Conservation (phyloP, 2,888 invertebrate genomes). For the Gymnoscelis rufifasciata region DNA sequence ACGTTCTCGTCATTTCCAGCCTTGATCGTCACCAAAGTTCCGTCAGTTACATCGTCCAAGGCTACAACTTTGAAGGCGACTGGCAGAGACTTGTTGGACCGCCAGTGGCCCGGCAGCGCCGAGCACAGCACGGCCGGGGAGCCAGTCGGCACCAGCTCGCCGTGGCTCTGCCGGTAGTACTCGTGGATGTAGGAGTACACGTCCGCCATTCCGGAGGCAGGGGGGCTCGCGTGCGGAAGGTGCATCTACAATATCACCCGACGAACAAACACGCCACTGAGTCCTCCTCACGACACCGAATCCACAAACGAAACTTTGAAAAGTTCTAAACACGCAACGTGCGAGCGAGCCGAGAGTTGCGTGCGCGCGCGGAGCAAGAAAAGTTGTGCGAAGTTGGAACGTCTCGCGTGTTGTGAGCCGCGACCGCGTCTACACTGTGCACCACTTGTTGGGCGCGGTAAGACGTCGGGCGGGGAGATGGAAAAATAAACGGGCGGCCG, state of each 20-base stretch:
- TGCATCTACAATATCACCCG: conserved; percentile 80
- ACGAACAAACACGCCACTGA: conserved; percentile 63
- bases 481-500: conserved; percentile 65
- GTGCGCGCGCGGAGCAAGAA: conserved; percentile 63
- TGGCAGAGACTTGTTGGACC: conserved; percentile 97
- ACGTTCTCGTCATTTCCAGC: conserved; percentile 99
- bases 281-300: conserved; percentile 55
- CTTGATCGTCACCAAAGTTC: conserved; percentile 94
- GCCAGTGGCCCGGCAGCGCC: conserved; percentile 96
- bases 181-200: conserved; percentile 87
- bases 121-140: conserved; percentile 97
- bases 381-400: conserved; percentile 71
- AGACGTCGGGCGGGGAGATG: conserved; percentile 72
- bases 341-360: conserved; percentile 40
- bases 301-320: conserved; percentile 54
- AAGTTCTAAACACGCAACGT: conserved; percentile 61
- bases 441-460: conserved; percentile 75
- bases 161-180: conserved; percentile 91
- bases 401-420: conserved; percentile 66
- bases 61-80: conserved; percentile 97
- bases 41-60: conserved; percentile 95
- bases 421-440: conserved; percentile 55
- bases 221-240: conserved; percentile 80
- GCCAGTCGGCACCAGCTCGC: conserved; percentile 95
- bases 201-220: conserved; percentile 84